phyloP scores from a whole-genome alignment of 2,797 vertebrate genomes.

The Argyrosomus regius region DNA sequence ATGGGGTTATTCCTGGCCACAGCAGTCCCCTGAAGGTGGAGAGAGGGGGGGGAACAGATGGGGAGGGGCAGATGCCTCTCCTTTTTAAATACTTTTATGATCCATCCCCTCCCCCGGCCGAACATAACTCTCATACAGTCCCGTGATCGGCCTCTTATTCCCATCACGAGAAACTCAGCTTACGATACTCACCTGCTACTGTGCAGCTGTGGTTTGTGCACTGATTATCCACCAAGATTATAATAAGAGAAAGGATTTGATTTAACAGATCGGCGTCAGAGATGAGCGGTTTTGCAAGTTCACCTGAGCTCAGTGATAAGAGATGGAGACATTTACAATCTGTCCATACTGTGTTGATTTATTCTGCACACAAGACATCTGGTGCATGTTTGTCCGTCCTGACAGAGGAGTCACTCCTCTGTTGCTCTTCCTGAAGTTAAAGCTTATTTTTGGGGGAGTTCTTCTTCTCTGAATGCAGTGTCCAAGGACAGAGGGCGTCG shows the following conservation, averaged over 20 bases:
- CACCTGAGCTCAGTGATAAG: not conserved
- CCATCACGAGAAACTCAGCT: slow-evolving; percentile 12
- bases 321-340: not conserved
- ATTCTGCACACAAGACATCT: not conserved
- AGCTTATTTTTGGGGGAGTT: too few species aligned
- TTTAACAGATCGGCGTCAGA: not conserved
- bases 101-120: slow-evolving; percentile 29
- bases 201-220: slow-evolving; percentile 2
- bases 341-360: not conserved
- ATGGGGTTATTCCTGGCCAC: slow-evolving; percentile 81
- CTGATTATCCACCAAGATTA: slow-evolving; percentile 4
- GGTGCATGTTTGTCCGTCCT: not conserved
- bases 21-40: slow-evolving; percentile 67
- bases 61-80: slow-evolving; percentile 62
- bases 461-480: too few species aligned
- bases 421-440: not conserved
- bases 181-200: slow-evolving; percentile 35
- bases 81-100: slow-evolving; percentile 78
- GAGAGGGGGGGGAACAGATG: slow-evolving; percentile 16
- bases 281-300: not conserved
- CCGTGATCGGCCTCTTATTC: slow-evolving; percentile 21
- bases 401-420: not conserved
- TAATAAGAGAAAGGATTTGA: not conserved
- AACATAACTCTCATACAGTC: slow-evolving; percentile 43
- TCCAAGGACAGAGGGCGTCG: not conserved